Evolutionary conservation across 2,888 invertebrate species (phyloP), one percentile per base, ranked within the genome.

Genomic region (Pyralis farinalis): DNA sequence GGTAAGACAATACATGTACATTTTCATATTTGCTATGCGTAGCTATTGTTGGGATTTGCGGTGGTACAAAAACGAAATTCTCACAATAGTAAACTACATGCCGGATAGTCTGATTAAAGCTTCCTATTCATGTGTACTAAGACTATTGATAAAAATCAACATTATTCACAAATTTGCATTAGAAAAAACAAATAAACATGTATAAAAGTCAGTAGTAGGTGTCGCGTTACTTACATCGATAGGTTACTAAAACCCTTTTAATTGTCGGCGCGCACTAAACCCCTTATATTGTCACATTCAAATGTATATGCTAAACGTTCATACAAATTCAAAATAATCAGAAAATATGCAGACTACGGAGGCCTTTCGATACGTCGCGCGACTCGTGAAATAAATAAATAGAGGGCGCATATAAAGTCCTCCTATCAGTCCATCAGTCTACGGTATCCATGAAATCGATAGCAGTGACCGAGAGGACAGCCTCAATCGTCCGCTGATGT

Each of bases 271-370:
- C 25, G 25, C n/a, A 25, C 25, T 25, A 25, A 8, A 25, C 25
- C 7, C 7, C 4, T 25, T 25, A 25, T 25, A 25, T 25, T 25
- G 25, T 25, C 25, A 25, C 25, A 8, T 25, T 34, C 34, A 20
- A 35, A 35, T 29, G 16, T 27, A 11, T 33, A 16, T 32, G 12
- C 20, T 12, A 10, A 38, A 31, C 29, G 28, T 27, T 37, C 10
- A 37, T 12, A 20, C 34, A 34, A 34, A 39, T 41, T n/a, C 28
- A 34, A 48, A 29, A 29, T 43, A 36, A 34, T 36, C 34, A 44
- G 34, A 33, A 40, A 39, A 44, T 40, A 43, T 27, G 38, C 28
- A 34, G 37, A 32, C 25, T 32, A 43, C 9, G 21, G 31, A 12
- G 12, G 12, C 9, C 16, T 16, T 16, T 16, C 16, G 16, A 3